Evolutionary conservation across 2,888 invertebrate genomes (phyloP).

Genomic region (Cantharis lateralis): DNA sequence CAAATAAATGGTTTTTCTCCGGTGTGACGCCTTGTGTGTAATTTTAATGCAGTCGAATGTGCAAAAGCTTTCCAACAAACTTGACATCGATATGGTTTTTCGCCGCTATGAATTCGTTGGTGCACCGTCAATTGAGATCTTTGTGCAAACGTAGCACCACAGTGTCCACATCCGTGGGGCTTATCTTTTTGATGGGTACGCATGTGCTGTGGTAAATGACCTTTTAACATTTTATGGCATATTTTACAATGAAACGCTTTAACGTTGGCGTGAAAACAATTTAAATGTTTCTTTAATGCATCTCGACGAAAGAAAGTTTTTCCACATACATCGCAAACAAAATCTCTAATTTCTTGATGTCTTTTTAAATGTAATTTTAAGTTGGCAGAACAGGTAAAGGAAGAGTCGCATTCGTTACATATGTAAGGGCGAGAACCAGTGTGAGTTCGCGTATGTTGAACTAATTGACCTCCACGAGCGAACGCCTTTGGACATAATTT

Average conservation of each 20-base stretch:
- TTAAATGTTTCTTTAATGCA: slow-evolving; percentile 76
- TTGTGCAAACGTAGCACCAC: slow-evolving; percentile 80
- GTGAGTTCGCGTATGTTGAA: slow-evolving; percentile 76
- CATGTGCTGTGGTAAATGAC: slow-evolving; percentile 82
- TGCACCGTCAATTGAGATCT: slow-evolving; percentile 85
- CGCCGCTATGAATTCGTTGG: slow-evolving; percentile 82
- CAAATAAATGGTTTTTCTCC: slow-evolving; percentile 84
- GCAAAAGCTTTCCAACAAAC: slow-evolving; percentile 81
- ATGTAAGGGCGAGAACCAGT: slow-evolving; percentile 72
- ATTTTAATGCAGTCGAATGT: slow-evolving; percentile 82
- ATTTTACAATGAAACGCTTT: slow-evolving; percentile 79
- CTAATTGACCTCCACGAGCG: slow-evolving; percentile 75
- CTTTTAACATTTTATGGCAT: slow-evolving; percentile 80
- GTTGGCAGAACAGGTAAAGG: slow-evolving; percentile 70
- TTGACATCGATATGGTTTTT: slow-evolving; percentile 79
- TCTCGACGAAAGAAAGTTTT: slow-evolving; percentile 76
- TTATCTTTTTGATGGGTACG: slow-evolving; percentile 77
- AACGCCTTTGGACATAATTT: slow-evolving; percentile 67
- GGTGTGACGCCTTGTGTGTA: slow-evolving; percentile 82
- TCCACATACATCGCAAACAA: slow-evolving; percentile 79
- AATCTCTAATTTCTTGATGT: slow-evolving; percentile 76
- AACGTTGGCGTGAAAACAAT: slow-evolving; percentile 74
- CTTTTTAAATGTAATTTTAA: slow-evolving; percentile 68
- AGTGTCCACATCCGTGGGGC: slow-evolving; percentile 78
- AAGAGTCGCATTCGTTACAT: slow-evolving; percentile 72